A percentile compares a stretch with the other conserved stretches of the same genome.
Evolutionary conservation across 1,140 invertebrate genomes (phyloP).

Genomic region (Zaprionus capensis): DNA sequence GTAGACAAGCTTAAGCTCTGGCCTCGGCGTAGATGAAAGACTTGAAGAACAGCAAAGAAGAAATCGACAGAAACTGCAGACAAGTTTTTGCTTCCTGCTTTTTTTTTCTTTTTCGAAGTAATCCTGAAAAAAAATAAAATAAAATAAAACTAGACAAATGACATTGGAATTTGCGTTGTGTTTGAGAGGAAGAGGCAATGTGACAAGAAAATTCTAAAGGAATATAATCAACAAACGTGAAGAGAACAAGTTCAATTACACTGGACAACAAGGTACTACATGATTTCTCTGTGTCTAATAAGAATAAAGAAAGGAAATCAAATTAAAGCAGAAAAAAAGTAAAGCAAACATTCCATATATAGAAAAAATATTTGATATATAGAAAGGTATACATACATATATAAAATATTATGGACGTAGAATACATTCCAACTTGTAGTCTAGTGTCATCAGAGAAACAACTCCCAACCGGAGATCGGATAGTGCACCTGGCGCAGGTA

Average conservation of each 20-base stretch:
- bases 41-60: conserved; percentile 28
- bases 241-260: conserved; percentile 56
- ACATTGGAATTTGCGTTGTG: conserved; percentile 39
- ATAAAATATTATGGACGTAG: too few species aligned
- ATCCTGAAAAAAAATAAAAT: conserved; percentile 12
- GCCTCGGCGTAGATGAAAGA: conserved; percentile 46
- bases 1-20: conserved; percentile 8
- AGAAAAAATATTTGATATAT: neutral
- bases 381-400: too few species aligned
- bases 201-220: conserved; percentile 10
- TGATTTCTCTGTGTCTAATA: neutral
- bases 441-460: conserved; percentile 19
- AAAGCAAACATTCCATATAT: neutral
- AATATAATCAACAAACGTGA: neutral
- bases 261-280: conserved; percentile 1
- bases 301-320: neutral
- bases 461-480: conserved; percentile 9
- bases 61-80: conserved; percentile 7
- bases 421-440: neutral
- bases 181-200: neutral
- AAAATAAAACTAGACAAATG: conserved; percentile 13
- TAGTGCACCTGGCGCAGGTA: conserved; percentile 63
- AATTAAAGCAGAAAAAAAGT: too few species aligned
- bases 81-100: conserved; percentile 1
- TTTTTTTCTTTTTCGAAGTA: neutral